These are phyloP conservation scores for Gastracanthus pulcherrimus DNA, from an alignment of 2,888 invertebrate species.

Conservation along the genomic window DNA sequence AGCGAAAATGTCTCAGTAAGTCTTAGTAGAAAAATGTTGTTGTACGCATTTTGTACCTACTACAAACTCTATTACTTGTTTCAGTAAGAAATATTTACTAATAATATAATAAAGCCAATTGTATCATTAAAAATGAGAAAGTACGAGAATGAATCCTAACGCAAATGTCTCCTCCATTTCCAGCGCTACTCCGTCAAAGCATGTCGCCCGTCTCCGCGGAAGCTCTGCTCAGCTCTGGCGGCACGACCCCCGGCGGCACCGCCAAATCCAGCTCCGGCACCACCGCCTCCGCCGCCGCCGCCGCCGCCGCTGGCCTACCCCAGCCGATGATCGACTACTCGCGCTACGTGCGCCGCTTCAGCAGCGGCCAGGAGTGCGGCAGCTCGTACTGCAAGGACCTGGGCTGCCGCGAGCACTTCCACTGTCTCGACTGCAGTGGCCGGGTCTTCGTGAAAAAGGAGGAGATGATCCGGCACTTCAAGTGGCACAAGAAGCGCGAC, in stretches of 20 bases:
- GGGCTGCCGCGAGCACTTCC: conserved; percentile 96
- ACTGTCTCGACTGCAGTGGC: conserved; percentile 89
- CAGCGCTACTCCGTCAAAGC: conserved; percentile 80
- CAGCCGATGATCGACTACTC: conserved; percentile 91
- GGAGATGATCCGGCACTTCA: conserved; percentile 98
- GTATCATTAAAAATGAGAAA: too few species aligned
- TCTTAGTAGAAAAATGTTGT: too few species aligned
- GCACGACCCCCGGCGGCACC: conserved; percentile 7
- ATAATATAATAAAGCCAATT: too few species aligned
- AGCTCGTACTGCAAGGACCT: conserved; percentile 91
- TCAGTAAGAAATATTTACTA: too few species aligned
- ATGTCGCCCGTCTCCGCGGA: conserved; percentile 76
- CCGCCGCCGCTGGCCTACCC: neutral
- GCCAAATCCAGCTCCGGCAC: neutral
- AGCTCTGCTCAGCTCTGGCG: conserved; percentile 18
- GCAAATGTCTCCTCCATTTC: conserved; percentile 65
- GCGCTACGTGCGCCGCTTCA: conserved; percentile 91
- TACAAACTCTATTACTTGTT: too few species aligned
- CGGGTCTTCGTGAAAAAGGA: conserved; percentile 98
- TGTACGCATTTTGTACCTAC: too few species aligned
- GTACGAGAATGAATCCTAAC: too few species aligned
- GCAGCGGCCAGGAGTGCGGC: conserved; percentile 90
- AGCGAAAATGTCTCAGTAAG: too few species aligned
- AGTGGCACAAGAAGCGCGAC: conserved; percentile 99
- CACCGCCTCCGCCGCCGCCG: neutral